Evolutionary conservation across 2,113 vertebrate species (phyloP).

Genomic region (Gymnobelideus leadbeateri): DNA sequence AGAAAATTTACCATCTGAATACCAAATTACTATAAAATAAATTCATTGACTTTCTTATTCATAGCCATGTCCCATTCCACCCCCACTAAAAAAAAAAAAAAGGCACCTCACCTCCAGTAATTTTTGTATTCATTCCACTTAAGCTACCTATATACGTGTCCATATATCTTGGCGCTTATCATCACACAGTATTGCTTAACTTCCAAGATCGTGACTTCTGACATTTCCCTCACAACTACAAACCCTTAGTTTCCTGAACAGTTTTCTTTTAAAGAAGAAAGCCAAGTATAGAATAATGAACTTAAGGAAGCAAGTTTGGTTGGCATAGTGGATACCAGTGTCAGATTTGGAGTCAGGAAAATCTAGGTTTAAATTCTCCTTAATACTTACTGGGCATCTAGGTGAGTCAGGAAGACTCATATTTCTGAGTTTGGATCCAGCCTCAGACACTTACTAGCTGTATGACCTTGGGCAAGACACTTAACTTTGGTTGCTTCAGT

Average conservation of each 20-base stretch:
- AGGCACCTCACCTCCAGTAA: background rate
- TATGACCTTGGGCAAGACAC: background rate
- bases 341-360: background rate
- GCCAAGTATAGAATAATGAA: constrained; percentile 30
- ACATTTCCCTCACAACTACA: background rate
- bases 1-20: background rate
- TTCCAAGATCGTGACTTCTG: background rate
- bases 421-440: background rate
- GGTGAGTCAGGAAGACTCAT: background rate
- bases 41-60: background rate
- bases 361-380: background rate
- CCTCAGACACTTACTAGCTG: background rate
- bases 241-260: background rate
- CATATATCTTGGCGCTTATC: background rate
- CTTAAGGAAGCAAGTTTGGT: background rate
- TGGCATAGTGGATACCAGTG: background rate
- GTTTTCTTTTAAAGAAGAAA: constrained; percentile 18
- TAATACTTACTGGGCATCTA: background rate
- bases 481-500: background rate
- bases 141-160: background rate
- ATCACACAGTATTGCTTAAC: background rate
- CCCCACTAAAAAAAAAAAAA: background rate
- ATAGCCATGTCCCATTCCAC: background rate
- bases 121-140: background rate
- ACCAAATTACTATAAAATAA: background rate